phyloP scores from a whole-genome alignment of 2,888 invertebrate species.

The Branchellion lobata region DNA sequence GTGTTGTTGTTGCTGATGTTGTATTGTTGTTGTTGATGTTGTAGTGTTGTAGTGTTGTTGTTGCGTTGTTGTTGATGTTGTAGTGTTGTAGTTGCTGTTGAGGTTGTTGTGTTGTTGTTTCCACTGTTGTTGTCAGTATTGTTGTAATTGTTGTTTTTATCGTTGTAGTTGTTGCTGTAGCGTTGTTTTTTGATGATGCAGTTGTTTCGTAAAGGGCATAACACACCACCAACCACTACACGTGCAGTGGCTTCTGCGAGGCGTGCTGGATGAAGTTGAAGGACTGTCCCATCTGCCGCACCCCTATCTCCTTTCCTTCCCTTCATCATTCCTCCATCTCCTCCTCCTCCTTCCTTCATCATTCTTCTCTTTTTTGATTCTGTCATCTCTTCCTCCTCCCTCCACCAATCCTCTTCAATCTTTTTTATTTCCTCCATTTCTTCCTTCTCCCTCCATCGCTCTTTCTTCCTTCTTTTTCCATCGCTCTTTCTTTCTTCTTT shows the following conservation, averaged over 20 bases:
- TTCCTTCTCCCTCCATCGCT: too few relatives aligned
- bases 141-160: background rate
- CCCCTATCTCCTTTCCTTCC: too few relatives aligned
- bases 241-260: constrained; percentile 79
- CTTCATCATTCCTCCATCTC: too few relatives aligned
- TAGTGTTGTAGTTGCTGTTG: background rate
- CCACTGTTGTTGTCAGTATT: background rate
- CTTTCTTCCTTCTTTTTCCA: too few relatives aligned
- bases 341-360: too few relatives aligned
- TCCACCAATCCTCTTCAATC: too few relatives aligned
- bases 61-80: background rate
- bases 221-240: constrained; percentile 57
- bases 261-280: constrained; percentile 69
- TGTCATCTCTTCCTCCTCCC: too few relatives aligned
- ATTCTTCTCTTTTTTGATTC: too few relatives aligned
- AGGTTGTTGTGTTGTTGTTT: background rate
- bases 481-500: too few relatives aligned
- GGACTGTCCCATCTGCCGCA: constrained; percentile 84
- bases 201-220: background rate
- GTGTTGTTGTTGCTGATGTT: background rate
- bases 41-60: too few relatives aligned
- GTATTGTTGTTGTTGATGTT: background rate
- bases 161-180: too few relatives aligned
- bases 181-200: background rate
- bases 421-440: too few relatives aligned